These are phyloP conservation scores for Trisateles emortualis DNA, from an alignment of 2,888 invertebrate genomes.

Conservation along the genomic window DNA sequence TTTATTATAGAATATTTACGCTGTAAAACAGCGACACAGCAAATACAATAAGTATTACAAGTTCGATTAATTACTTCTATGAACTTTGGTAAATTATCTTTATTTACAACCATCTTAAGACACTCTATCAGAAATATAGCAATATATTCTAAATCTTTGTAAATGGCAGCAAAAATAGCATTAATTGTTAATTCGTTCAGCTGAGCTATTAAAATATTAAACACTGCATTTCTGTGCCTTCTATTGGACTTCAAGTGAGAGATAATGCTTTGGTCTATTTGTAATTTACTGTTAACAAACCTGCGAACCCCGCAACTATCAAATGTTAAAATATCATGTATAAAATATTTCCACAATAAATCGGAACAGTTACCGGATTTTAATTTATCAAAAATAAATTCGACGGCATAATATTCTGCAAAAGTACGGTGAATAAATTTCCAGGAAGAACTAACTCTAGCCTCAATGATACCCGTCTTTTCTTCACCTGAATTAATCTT, in stretches of 20 bases:
- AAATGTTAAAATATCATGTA: constrained; percentile 8
- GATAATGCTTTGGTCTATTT: background rate
- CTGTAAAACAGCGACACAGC: background rate
- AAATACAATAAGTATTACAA: background rate
- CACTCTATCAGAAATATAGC: constrained; percentile 14
- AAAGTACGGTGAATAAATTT: constrained; percentile 37
- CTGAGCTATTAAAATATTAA: constrained; percentile 6
- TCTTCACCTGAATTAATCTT: constrained; percentile 18
- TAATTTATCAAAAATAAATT: constrained; percentile 26
- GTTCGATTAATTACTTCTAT: background rate
- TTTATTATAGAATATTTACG: background rate
- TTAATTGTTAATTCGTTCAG: background rate
- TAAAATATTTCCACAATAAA: constrained; percentile 20
- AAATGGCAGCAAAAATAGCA: constrained; percentile 3
- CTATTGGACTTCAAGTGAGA: background rate
- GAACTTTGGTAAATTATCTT: constrained; percentile 2
- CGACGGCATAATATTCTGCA: constrained; percentile 38
- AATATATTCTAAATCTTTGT: background rate
- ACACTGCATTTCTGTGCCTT: background rate
- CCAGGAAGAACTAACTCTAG: constrained; percentile 14
- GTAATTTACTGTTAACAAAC: constrained; percentile 20
- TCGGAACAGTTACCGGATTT: constrained; percentile 1
- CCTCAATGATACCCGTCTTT: constrained; percentile 33
- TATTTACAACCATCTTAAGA: background rate
- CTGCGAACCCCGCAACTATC: constrained; percentile 10